Evolutionary conservation across 2,888 invertebrate species (phyloP).

Genomic region (Torymus auratus): DNA sequence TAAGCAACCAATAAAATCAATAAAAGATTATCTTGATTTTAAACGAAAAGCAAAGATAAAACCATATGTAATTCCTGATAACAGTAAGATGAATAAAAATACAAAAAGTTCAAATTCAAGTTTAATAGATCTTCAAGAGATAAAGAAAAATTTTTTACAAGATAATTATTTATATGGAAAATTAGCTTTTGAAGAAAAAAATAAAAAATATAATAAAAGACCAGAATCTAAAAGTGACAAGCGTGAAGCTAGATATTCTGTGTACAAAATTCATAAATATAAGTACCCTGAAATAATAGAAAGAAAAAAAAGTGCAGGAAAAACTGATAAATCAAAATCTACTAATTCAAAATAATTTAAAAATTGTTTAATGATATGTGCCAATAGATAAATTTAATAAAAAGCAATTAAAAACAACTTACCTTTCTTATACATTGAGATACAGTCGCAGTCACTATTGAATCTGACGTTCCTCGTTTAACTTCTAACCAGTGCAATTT

Average conservation of each 20-base stretch:
- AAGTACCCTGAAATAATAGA: slow-evolving; percentile 35
- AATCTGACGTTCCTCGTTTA: slow-evolving; percentile 87
- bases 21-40: slow-evolving; percentile 56
- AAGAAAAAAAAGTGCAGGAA: slow-evolving; percentile 25
- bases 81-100: slow-evolving; percentile 9
- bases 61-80: slow-evolving; percentile 59
- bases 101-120: slow-evolving; percentile 31
- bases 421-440: slow-evolving; percentile 91
- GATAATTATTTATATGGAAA: slow-evolving; percentile 40
- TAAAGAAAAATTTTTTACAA: slow-evolving; percentile 35
- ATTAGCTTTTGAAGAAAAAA: slow-evolving; percentile 41
- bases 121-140: slow-evolving; percentile 36
- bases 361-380: background rate
- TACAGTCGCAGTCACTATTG: slow-evolving; percentile 88
- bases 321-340: slow-evolving; percentile 8
- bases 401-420: slow-evolving; percentile 55
- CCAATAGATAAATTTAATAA: too few species aligned
- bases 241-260: background rate
- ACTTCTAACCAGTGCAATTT: slow-evolving; percentile 86
- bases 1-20: slow-evolving; percentile 45
- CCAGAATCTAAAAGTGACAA: slow-evolving; percentile 9
- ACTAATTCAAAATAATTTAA: slow-evolving; percentile 3
- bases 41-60: slow-evolving; percentile 60
- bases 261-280: slow-evolving; percentile 45
- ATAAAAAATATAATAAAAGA: slow-evolving; percentile 6